These are phyloP conservation scores for Podarcis muralis DNA, from an alignment of 2,113 vertebrate genomes.

Conservation along the genomic window DNA sequence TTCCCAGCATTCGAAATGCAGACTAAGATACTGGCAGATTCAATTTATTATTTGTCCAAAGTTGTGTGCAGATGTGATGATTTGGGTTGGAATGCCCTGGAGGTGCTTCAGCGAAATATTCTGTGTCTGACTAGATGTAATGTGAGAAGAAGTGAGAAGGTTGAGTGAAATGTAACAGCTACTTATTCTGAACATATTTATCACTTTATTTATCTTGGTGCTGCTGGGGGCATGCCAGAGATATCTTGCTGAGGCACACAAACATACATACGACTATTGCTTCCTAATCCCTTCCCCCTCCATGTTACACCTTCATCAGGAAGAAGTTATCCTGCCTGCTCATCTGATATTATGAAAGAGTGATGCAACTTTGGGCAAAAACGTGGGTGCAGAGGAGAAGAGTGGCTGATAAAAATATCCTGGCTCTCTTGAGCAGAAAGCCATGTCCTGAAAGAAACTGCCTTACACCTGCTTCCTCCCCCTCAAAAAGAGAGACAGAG, in stretches of 20 bases:
- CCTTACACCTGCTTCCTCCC: background rate
- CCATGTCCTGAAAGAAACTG: background rate
- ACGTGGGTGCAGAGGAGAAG: background rate
- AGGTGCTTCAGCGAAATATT: slow-evolving; percentile 13
- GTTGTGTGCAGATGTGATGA: slow-evolving; percentile 27
- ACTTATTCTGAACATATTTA: slow-evolving; percentile 22
- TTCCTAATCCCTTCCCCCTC: background rate
- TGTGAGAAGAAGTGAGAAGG: slow-evolving; percentile 15
- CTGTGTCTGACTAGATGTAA: slow-evolving; percentile 6
- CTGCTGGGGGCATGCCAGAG: background rate
- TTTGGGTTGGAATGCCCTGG: slow-evolving; percentile 2
- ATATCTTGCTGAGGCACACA: background rate
- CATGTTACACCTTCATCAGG: background rate
- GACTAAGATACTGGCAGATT: slow-evolving; percentile 1
- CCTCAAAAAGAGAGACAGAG: background rate
- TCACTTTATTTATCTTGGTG: slow-evolving; percentile 18
- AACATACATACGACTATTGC: background rate
- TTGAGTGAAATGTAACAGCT: slow-evolving; percentile 4
- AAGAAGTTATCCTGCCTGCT: background rate
- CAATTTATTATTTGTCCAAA: slow-evolving; percentile 23
- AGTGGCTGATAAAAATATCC: background rate
- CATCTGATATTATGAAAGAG: background rate
- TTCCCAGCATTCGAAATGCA: slow-evolving; percentile 28
- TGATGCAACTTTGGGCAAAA: background rate
- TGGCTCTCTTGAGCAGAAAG: background rate